Conservation (phyloP, 2,113 vertebrate species). For the human region GRCh38 chr16:7524501-7525000, state of each 20-base stretch:
- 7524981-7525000: neutral
- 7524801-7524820: neutral
- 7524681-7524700: neutral
- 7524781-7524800: neutral
- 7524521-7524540: slow-evolving; percentile 62
- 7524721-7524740: neutral
- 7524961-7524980: neutral
- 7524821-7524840: neutral
- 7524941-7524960: neutral
- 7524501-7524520: slow-evolving; percentile 70
- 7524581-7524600: slow-evolving; percentile 58
- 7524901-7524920: neutral
- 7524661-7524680: neutral
- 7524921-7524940: neutral
- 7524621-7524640: neutral
- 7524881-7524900: neutral
- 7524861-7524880: neutral
- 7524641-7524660: neutral
- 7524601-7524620: neutral
- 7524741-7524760: neutral
- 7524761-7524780: neutral
- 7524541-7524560: slow-evolving; percentile 67
- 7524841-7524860: neutral
- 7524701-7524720: neutral
- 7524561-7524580: slow-evolving; percentile 60